Conservation (phyloP, 2,113 vertebrate species). For the Asarcornis scutulata region DNA sequence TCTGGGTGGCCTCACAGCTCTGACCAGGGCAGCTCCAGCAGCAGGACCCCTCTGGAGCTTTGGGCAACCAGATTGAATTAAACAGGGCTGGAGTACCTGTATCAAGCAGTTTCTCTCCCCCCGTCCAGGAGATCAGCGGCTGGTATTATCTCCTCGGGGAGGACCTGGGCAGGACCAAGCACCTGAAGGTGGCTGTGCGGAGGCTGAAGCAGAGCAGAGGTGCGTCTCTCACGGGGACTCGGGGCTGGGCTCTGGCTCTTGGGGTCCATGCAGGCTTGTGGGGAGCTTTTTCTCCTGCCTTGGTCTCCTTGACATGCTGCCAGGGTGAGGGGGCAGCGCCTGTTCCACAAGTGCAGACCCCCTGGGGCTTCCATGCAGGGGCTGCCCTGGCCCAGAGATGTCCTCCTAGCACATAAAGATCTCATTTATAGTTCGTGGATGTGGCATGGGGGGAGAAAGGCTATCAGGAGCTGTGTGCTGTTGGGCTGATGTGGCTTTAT, state of each 20-base stretch:
- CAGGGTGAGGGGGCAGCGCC: background rate
- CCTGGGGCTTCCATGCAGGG: background rate
- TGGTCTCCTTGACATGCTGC: background rate
- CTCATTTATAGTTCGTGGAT: background rate
- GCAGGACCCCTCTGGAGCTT: background rate
- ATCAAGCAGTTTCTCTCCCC: background rate
- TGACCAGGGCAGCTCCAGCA: background rate
- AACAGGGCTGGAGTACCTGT: background rate
- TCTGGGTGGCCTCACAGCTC: background rate
- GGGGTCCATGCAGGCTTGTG: background rate
- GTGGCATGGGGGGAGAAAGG: background rate
- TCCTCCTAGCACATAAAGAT: accelerated
- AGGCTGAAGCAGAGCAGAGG: conserved; percentile 66
- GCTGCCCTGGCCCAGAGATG: background rate
- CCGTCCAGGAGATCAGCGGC: conserved; percentile 81
- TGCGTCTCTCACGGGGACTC: background rate
- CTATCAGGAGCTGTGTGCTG: background rate
- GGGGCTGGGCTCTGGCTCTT: background rate
- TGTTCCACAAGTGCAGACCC: background rate
- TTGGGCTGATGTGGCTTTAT: background rate
- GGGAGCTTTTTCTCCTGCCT: background rate
- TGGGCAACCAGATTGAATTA: background rate
- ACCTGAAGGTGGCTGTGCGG: conserved; percentile 84
- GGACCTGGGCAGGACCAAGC: conserved; percentile 87
- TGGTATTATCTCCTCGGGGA: conserved; percentile 91